Conservation (phyloP, 2,888 invertebrate genomes). For the Pseudanteris insignis region DNA sequence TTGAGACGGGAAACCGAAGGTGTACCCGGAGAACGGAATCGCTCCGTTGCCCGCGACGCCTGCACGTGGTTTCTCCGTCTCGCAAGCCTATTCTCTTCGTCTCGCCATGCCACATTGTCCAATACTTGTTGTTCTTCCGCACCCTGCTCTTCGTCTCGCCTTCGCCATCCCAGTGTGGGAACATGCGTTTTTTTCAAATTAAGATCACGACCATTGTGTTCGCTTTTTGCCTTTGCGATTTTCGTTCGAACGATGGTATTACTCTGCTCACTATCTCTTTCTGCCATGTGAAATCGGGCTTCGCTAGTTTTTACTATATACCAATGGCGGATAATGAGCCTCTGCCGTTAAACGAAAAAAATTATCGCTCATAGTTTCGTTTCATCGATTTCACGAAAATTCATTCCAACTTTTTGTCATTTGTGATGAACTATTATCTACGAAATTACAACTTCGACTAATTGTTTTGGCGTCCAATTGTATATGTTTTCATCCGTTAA, state of each 20-base stretch:
- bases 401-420: neutral
- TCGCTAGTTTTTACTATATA: conserved; percentile 7
- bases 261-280: conserved; percentile 2
- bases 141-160: conserved; percentile 13
- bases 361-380: too few species aligned
- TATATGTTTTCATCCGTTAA: too few species aligned
- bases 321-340: conserved; percentile 7
- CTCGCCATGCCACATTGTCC: conserved; percentile 16
- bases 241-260: conserved; percentile 9
- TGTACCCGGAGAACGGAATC: conserved; percentile 27
- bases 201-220: conserved; percentile 17
- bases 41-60: conserved; percentile 28
- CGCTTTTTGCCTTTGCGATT: conserved; percentile 14
- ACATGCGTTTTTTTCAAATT: conserved; percentile 27
- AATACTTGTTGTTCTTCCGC: conserved; percentile 18
- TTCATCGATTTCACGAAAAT: neutral
- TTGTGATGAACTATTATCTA: neutral
- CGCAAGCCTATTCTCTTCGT: conserved; percentile 16
- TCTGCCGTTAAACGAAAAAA: too few species aligned
- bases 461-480: too few species aligned
- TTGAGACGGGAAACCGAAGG: conserved; percentile 31
- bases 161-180: conserved; percentile 18
- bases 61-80: conserved; percentile 31
- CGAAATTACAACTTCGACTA: too few species aligned
- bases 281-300: neutral